Conservation (phyloP, 2,113 vertebrate species). For the Craseonycteris thonglongyai region DNA sequence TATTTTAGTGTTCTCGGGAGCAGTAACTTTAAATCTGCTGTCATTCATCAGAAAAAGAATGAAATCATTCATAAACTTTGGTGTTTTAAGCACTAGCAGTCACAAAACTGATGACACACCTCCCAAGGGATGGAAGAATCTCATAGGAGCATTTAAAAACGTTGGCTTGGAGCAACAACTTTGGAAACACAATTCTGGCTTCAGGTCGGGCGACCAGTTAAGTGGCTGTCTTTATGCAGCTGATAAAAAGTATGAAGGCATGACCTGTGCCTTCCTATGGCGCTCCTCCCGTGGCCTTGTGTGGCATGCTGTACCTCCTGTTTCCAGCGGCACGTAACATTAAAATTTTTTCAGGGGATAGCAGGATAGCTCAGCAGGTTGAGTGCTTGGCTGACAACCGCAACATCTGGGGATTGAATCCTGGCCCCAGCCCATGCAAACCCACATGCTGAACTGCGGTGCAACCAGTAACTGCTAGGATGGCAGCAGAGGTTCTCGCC, state of each 20-base stretch:
- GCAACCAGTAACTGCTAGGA: no score
- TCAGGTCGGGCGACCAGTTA: neutral
- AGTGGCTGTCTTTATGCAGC: neutral
- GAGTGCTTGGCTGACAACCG: no score
- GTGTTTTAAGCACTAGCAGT: neutral
- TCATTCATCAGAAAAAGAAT: neutral
- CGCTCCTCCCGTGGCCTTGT: rapidly evolving
- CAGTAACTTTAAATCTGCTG: neutral
- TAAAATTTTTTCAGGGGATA: no score
- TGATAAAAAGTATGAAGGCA: no score
- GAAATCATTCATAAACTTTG: neutral
- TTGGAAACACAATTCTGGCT: neutral
- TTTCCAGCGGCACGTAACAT: no score
- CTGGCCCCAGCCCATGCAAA: no score
- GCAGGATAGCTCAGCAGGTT: no score
- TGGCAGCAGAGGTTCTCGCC: no score
- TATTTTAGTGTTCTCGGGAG: neutral
- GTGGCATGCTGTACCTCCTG: neutral
- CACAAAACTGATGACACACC: neutral
- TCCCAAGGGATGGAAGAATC: neutral
- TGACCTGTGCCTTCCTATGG: neutral
- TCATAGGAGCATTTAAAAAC: neutral
- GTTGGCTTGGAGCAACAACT: neutral
- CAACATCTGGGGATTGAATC: no score
- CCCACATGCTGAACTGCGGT: no score